Conservation (phyloP, 2,888 invertebrate species). For the Lepetodrilus schrolli region DNA sequence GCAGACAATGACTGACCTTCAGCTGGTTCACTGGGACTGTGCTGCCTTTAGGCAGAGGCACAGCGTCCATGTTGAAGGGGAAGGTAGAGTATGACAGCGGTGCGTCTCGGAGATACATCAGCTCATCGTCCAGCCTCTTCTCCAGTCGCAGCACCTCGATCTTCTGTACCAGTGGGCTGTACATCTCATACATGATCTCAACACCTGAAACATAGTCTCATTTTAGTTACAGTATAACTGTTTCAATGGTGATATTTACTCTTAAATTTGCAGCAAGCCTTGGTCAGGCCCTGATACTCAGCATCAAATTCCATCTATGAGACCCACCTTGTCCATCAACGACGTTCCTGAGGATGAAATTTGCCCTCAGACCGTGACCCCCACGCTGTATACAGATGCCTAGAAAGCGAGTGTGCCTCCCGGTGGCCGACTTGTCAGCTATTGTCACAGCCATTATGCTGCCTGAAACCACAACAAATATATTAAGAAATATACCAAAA, state of each 20-base stretch:
- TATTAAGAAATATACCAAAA: no score
- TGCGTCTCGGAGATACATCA: conserved; percentile 91
- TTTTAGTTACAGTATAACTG: neutral
- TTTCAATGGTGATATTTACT: neutral
- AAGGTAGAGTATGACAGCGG: conserved; percentile 93
- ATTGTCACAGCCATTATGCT: conserved; percentile 91
- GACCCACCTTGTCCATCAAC: conserved; percentile 86
- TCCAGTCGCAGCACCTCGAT: conserved; percentile 94
- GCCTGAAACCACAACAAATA: conserved; percentile 80
- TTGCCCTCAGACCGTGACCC: conserved; percentile 87
- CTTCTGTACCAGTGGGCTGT: conserved; percentile 92
- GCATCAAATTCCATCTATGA: neutral
- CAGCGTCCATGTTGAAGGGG: conserved; percentile 91
- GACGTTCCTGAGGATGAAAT: conserved; percentile 92
- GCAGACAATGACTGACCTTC: conserved; percentile 72
- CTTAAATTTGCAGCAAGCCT: neutral
- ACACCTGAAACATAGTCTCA: conserved; percentile 79
- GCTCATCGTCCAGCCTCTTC: conserved; percentile 90
- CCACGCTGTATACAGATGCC: conserved; percentile 94
- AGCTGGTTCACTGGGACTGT: conserved; percentile 84
- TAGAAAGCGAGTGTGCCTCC: conserved; percentile 89
- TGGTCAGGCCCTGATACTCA: neutral
- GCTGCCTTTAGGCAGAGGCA: conserved; percentile 84
- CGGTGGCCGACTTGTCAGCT: conserved; percentile 88
- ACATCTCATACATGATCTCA: conserved; percentile 88